These are phyloP conservation scores for Scaptomyza flava DNA, from an alignment of 2,888 invertebrate species.

Conservation along the genomic window DNA sequence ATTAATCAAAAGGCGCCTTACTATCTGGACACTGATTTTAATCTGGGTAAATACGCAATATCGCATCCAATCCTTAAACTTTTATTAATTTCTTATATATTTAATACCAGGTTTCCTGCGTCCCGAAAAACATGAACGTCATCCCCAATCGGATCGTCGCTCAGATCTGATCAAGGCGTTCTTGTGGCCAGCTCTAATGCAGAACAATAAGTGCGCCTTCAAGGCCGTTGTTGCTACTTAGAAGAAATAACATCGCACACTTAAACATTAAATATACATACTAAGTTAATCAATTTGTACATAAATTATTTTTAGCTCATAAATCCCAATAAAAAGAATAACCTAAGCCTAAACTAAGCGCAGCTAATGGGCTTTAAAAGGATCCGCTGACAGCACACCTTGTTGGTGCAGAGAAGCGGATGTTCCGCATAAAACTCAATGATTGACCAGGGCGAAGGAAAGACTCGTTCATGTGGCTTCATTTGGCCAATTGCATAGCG, in stretches of 20 bases:
- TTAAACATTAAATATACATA: conserved; percentile 10
- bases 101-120: conserved; percentile 87
- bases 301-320: conserved; percentile 54
- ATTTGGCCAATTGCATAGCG: conserved; percentile 81
- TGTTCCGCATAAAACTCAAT: conserved; percentile 82
- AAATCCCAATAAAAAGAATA: conserved; percentile 61
- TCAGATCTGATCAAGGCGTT: conserved; percentile 91
- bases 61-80: neutral
- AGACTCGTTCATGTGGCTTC: conserved; percentile 81
- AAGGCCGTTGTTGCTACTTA: conserved; percentile 94
- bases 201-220: conserved; percentile 91
- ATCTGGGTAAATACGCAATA: conserved; percentile 85
- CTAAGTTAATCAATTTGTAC: conserved; percentile 60
- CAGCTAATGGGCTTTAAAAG: conserved; percentile 77
- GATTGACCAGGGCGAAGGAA: conserved; percentile 82
- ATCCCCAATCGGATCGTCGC: conserved; percentile 90
- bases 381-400: conserved; percentile 75
- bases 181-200: conserved; percentile 94
- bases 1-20: conserved; percentile 90
- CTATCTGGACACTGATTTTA: conserved; percentile 89
- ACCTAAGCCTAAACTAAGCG: conserved; percentile 56
- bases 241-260: conserved; percentile 27
- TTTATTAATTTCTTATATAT: neutral
- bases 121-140: conserved; percentile 91
- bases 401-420: conserved; percentile 83